A percentile compares a stretch with the other conserved stretches of the same genome.
phyloP scores from a whole-genome alignment of 2,113 vertebrate genomes.

The Dissostichus mawsoni region DNA sequence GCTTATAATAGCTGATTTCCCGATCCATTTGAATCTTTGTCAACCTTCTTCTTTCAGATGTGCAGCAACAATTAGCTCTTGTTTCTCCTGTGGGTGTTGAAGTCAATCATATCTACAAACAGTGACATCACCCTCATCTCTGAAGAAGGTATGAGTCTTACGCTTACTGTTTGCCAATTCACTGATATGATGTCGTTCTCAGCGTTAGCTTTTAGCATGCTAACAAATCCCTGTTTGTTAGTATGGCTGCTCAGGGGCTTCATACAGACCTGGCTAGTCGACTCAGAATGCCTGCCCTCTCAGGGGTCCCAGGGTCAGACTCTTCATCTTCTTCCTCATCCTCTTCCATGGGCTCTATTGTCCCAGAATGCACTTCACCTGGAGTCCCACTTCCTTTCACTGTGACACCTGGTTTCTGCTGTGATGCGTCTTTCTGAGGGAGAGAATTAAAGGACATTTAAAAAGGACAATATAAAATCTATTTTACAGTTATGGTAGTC shows the following conservation, averaged over 20 bases:
- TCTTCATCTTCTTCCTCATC: conserved; percentile 13
- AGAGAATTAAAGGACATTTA: not conserved
- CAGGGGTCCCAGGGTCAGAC: not conserved
- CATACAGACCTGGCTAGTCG: conserved; percentile 55
- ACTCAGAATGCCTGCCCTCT: conserved; percentile 30
- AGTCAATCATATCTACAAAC: conserved; percentile 36
- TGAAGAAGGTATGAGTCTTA: conserved; percentile 5
- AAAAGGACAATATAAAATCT: not conserved
- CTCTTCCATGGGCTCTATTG: not conserved
- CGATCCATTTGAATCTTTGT: conserved; percentile 46
- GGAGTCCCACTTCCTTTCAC: not conserved
- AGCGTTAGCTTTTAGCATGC: not conserved
- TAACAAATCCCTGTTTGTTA: not conserved
- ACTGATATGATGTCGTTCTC: not conserved
- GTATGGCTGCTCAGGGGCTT: not conserved
- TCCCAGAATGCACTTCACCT: conserved; percentile 22
- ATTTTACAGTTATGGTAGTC: not conserved
- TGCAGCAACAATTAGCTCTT: conserved; percentile 26
- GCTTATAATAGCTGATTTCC: conserved; percentile 61
- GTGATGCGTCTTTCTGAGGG: not conserved
- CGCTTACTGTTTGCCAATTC: not conserved
- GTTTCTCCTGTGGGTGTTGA: conserved; percentile 25
- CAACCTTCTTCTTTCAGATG: conserved; percentile 30
- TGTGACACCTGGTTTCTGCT: not conserved
- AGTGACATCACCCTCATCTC: not conserved